Base-by-base conservation (phyloP, 2,888 invertebrate species). In the Eristalinus sepulchralis region DNA sequence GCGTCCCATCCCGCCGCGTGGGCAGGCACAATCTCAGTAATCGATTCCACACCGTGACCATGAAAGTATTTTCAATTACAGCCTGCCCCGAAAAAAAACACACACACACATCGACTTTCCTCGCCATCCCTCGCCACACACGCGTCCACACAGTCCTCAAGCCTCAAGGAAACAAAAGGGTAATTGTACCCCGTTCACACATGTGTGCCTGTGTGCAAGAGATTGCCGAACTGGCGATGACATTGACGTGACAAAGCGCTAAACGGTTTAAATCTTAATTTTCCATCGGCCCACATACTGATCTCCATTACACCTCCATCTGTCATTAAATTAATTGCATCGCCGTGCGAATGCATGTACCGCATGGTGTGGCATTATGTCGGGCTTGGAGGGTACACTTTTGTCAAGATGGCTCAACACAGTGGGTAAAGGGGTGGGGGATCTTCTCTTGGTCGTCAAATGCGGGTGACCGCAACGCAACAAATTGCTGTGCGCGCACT, bases 381-480 rank as follows among this genome's bases (percentile, higher is more conserved):
- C 34, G 34, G 34, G 34, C 31, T 6, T 31, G n/a, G n/a, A 22
- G 20, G 57, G 57, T 31, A 57, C 66, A 67, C 66, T 66, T 59
- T 36, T 71, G 31, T 53, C 33, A 1, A 27, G 27, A 27, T 27
- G 27, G 27, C 27, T 3, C 5, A 27, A 5, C 27, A 27, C 27
- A 2, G 27, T 5, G 34, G 34, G 1, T 10, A 2, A 31, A 31
- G 31, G 4, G n/a, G 3, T n/a, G n/a, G 11, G 4, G 39, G 6
- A 4, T 6, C 59, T 83, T 83, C 68, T 70, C 66, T 24, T 33
- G n/a, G 24, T 57, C 22, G 53, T 55, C 34, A 57, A 20, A 82
- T 73, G 82, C 72, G 82, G 85, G 81, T 85, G 82, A 85, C 85
- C 82, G 63, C 57, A 57, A 62, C 53, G 53, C 63, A 75, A 71